Percentiles rank a stretch among this genome's conserved stretches.
phyloP scores from a whole-genome alignment of 2,888 invertebrate species.

The Tetramorium bicarinatum region DNA sequence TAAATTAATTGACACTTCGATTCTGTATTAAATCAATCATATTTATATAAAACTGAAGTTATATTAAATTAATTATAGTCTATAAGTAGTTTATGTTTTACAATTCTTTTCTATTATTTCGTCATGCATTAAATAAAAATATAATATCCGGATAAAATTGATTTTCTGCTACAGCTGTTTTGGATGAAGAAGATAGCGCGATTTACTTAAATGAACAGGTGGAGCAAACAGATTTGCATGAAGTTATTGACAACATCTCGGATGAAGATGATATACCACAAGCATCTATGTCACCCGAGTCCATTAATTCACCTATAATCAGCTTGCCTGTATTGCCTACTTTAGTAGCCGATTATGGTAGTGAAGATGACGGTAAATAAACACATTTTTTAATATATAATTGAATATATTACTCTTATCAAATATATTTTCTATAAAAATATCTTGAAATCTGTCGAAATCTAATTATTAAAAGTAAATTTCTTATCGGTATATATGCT shows the following conservation, averaged over 20 bases:
- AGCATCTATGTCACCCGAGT: not conserved
- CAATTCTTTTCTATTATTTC: not conserved
- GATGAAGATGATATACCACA: constrained; percentile 69
- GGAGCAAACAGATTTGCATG: not conserved
- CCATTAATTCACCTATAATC: constrained; percentile 25
- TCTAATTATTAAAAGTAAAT: constrained; percentile 28
- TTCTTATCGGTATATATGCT: not conserved
- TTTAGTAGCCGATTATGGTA: constrained; percentile 82
- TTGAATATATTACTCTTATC: constrained; percentile 24
- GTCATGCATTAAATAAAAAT: constrained; percentile 11
- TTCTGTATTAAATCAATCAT: constrained; percentile 12
- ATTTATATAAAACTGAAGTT: constrained; percentile 1
- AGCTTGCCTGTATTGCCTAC: constrained; percentile 61
- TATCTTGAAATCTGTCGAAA: constrained; percentile 7
- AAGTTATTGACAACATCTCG: constrained; percentile 62
- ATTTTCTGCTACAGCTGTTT: constrained; percentile 19
- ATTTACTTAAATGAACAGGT: not conserved
- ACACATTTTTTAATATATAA: not conserved
- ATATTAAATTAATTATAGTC: constrained; percentile 18
- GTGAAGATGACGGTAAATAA: constrained; percentile 78
- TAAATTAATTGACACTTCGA: not conserved
- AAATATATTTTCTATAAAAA: constrained; percentile 31
- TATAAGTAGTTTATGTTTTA: not conserved
- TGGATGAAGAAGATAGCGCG: constrained; percentile 27
- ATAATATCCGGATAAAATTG: not conserved